Evolutionary conservation across 2,888 invertebrate genomes (phyloP), one percentile per base, ranked within the genome.

Genomic region (Pterostichus niger): DNA sequence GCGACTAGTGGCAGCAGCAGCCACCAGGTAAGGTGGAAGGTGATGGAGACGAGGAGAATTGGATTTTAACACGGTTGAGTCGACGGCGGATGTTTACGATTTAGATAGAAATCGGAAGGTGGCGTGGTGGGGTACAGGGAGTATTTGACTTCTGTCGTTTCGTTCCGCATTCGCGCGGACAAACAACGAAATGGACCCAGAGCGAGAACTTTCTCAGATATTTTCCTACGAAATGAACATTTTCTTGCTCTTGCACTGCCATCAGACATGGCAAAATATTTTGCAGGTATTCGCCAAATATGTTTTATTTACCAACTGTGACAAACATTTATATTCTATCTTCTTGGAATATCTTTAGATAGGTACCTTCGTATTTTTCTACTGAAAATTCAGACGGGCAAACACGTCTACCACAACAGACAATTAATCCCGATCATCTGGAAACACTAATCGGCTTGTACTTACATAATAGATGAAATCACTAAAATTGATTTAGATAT

Each of bases 11-110:
- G 24, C 24, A 24, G 46, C 71, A 71, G 44, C 44, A 9, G 7
- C 44, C 0, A 40, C n/a, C 68, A 71, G 71, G 71, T 71, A 46
- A 71, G 11, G 44, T 15, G 6, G 54, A 31, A 15, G 52, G 40
- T 76, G 76, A 24, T 15, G 31, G 76, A 11, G 24, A 76, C 24
- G 52, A 33, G 49, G 31, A 68, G 61, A 80, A 80, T 80, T 80
- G 80, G 80, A 68, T 80, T 80, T 80, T 80, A 80, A 80, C 80
- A 80, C 80, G 79, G 79, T 78, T 61, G 59, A 78, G 56, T 40
- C 59, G 40, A 24, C 78, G 10, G 33, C 79, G 64, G 52, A 80
- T 80, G 80, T 80, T 80, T 64, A 79, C 79, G 79, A 79, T 79
- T 64, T 79, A 61, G 64, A 78, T 78, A 78, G 78, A 59, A 64